A percentile compares a stretch with the other conserved stretches of the same genome.
Evolutionary conservation across 2,888 invertebrate genomes (phyloP).

Genomic region (Altica lythri): DNA sequence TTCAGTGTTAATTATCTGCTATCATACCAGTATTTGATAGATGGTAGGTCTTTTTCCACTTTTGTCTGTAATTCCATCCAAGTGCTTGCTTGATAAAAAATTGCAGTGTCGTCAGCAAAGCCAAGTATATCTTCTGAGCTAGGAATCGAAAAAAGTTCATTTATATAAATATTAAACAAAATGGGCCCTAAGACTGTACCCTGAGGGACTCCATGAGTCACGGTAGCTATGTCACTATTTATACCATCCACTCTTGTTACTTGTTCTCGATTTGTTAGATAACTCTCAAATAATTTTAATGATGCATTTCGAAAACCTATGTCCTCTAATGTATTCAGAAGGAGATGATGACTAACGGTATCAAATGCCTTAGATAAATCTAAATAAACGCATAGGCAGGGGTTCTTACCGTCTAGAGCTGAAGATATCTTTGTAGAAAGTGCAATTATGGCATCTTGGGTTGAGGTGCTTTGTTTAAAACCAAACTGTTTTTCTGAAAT

Average conservation of each 20-base stretch:
- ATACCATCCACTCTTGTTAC: slow-evolving; percentile 2
- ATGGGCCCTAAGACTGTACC: too few species aligned
- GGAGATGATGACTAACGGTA: slow-evolving; percentile 7
- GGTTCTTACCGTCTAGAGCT: slow-evolving; percentile 7
- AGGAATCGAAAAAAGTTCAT: slow-evolving; percentile 4
- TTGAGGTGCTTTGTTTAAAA: slow-evolving; percentile 3
- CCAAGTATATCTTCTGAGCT: too few species aligned
- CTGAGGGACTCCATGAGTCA: too few species aligned
- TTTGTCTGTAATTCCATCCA: neutral
- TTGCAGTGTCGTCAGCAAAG: slow-evolving; percentile 10
- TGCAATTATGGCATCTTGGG: slow-evolving; percentile 6
- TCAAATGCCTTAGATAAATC: slow-evolving; percentile 12
- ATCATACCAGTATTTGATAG: neutral
- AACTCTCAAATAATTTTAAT: too few species aligned
- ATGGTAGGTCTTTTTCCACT: neutral
- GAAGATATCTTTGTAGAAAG: slow-evolving; percentile 13
- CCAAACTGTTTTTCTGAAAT: slow-evolving; percentile 3
- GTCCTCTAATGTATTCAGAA: slow-evolving; percentile 1
- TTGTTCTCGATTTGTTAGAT: too few species aligned
- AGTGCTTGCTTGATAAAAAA: neutral
- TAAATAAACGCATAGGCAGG: slow-evolving; percentile 4
- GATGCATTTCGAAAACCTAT: slow-evolving; percentile 2
- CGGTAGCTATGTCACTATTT: neutral
- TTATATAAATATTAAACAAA: slow-evolving; percentile 4
- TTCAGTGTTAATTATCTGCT: too few species aligned